Evolutionary conservation across 2,797 vertebrate species (phyloP).

Genomic region (Tapirus indicus): DNA sequence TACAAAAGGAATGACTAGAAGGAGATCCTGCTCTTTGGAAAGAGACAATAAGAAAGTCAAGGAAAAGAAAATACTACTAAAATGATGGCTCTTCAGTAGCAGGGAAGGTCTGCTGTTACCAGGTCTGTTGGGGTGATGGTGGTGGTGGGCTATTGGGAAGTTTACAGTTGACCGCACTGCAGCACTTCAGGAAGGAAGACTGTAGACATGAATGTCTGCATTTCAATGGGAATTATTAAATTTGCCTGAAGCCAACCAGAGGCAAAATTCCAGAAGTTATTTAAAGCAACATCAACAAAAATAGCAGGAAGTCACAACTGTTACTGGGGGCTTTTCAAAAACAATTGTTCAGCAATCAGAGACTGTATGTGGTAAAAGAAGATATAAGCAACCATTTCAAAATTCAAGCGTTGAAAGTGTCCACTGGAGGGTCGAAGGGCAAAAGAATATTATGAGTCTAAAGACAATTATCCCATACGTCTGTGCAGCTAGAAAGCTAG

Average conservation of each 20-base stretch:
- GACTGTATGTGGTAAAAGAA: background rate
- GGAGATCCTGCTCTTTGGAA: background rate
- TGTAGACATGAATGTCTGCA: accelerated
- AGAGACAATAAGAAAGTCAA: background rate
- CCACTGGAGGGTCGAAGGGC: accelerated
- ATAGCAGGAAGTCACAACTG: background rate
- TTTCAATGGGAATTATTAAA: background rate
- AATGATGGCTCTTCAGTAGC: accelerated
- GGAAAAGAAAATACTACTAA: too few relatives aligned
- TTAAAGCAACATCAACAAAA: background rate
- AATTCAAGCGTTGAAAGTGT: background rate
- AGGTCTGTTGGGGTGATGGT: accelerated
- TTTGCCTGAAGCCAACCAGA: background rate
- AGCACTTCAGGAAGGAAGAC: background rate
- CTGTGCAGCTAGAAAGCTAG: too few relatives aligned
- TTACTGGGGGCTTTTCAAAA: background rate
- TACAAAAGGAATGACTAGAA: too few relatives aligned
- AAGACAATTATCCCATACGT: background rate
- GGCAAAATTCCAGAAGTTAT: background rate
- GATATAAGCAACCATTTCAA: background rate
- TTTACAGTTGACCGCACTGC: accelerated
- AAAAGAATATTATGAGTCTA: accelerated
- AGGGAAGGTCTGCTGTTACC: accelerated
- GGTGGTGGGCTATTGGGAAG: accelerated
- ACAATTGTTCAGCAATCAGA: accelerated